Conservation (phyloP, 2,888 invertebrate species). For the Lamellibrachia satsuma region DNA sequence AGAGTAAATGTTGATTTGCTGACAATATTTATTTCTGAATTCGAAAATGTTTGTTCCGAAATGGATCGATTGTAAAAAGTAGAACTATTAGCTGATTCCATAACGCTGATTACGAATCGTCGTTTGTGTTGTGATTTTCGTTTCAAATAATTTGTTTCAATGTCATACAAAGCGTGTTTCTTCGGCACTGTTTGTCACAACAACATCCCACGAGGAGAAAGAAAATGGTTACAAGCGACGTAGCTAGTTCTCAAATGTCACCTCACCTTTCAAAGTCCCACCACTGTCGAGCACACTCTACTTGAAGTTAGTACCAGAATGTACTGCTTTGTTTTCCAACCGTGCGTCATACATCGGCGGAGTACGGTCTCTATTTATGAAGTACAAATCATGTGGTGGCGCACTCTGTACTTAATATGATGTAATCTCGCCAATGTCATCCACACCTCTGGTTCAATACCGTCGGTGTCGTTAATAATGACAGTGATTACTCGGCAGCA, state of each 20-base stretch:
- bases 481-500: no score
- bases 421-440: no score
- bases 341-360: background rate
- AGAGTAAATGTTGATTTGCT: background rate
- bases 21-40: background rate
- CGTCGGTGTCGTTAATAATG: no score
- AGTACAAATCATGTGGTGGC: background rate
- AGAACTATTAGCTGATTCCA: background rate
- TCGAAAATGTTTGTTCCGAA: background rate
- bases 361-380: background rate
- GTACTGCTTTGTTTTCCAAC: background rate
- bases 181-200: background rate
- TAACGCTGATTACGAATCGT: background rate
- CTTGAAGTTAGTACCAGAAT: background rate
- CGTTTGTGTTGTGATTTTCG: no score
- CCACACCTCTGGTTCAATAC: no score
- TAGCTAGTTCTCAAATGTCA: background rate
- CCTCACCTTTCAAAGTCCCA: background rate
- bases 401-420: no score
- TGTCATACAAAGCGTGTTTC: background rate
- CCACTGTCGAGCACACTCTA: background rate
- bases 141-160: background rate
- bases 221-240: background rate
- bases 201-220: background rate
- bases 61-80: background rate